These are phyloP conservation scores for Daubentonia madagascariensis DNA, from an alignment of 2,113 vertebrate genomes.

Conservation along the genomic window DNA sequence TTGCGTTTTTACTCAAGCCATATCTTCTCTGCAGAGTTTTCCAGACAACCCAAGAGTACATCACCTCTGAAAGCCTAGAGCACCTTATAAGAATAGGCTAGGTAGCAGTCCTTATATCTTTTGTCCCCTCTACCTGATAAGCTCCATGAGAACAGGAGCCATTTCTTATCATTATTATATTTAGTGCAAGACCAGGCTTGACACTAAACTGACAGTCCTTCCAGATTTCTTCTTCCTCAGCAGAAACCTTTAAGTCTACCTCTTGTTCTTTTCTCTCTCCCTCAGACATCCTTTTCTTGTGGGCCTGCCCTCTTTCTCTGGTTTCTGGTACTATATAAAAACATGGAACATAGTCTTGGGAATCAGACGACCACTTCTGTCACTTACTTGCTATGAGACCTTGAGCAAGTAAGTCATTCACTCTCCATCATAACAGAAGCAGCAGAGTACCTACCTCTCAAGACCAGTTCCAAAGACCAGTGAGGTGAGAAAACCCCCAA, in stretches of 20 bases:
- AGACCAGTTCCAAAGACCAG: not conserved
- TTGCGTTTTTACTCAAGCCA: not conserved
- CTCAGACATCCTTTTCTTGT: not conserved
- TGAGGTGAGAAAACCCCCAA: not conserved
- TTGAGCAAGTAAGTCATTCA: not conserved
- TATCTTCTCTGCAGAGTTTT: not conserved
- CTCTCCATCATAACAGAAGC: not conserved
- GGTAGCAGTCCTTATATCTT: not conserved
- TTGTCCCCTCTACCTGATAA: not conserved
- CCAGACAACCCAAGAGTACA: not conserved
- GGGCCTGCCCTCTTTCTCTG: not conserved
- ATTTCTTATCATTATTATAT: not conserved
- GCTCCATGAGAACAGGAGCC: not conserved
- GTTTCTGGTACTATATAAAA: slow-evolving; percentile 9
- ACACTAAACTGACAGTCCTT: not conserved
- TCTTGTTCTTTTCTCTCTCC: not conserved
- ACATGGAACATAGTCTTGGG: not conserved
- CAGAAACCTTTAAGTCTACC: not conserved
- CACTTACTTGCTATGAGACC: slow-evolving; percentile 2
- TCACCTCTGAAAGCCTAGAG: not conserved
- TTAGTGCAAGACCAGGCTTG: not conserved
- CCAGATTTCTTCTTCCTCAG: slow-evolving; percentile 19
- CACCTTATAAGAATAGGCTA: not conserved
- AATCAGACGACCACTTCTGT: not conserved
- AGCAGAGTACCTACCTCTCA: not conserved